Conservation (phyloP, 2,888 invertebrate species). For the Biston stratarius region DNA sequence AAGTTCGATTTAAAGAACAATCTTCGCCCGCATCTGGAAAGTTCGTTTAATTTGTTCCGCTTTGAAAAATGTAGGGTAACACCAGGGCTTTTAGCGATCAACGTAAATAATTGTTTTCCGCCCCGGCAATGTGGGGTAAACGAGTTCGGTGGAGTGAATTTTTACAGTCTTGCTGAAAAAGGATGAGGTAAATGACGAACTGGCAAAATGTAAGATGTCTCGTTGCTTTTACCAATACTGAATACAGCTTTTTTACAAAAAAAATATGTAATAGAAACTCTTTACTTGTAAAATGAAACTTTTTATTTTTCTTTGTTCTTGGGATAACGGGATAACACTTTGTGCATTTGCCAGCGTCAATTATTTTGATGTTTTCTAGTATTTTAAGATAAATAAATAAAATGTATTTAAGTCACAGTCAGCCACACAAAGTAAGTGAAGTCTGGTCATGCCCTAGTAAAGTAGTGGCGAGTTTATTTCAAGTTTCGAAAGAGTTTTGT, state of each 20-base stretch:
- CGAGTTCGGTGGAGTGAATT: slow-evolving; percentile 50
- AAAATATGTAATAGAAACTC: not conserved
- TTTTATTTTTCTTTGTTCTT: no score
- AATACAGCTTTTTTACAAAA: not conserved
- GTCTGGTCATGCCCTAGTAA: no score
- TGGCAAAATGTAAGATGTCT: not conserved
- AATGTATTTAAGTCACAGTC: no score
- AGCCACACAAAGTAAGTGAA: no score
- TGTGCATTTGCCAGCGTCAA: no score
- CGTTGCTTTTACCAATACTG: not conserved
- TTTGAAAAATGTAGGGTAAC: slow-evolving; percentile 55
- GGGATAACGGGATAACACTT: no score
- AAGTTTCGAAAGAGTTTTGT: no score
- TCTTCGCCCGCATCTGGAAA: slow-evolving; percentile 30
- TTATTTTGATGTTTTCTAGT: no score
- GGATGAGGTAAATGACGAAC: slow-evolving; percentile 16
- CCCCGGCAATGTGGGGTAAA: slow-evolving; percentile 60
- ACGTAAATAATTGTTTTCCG: slow-evolving; percentile 63
- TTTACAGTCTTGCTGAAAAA: slow-evolving; percentile 27
- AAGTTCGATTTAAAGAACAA: slow-evolving; percentile 25
- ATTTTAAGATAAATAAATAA: no score
- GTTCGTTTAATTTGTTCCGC: slow-evolving; percentile 47
- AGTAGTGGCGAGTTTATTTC: no score
- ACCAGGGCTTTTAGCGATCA: slow-evolving; percentile 49
- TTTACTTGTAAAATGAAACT: not conserved